These are phyloP conservation scores for Dicrostonyx torquatus DNA, from an alignment of 2,797 vertebrate genomes.

Conservation along the genomic window DNA sequence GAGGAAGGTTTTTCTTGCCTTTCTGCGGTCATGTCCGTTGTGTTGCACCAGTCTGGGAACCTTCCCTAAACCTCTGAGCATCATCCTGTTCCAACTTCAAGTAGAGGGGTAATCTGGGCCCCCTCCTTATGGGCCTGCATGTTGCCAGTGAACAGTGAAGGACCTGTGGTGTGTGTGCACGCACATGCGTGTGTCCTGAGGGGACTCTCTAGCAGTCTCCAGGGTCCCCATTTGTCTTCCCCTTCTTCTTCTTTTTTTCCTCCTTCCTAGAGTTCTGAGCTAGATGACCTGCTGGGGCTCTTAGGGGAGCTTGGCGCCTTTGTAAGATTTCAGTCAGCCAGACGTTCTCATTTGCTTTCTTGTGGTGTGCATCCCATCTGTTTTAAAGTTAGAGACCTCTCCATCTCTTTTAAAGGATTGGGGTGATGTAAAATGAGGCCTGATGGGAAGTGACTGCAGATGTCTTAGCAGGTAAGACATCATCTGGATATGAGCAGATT, in stretches of 20 bases:
- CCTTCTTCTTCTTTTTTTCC: too few relatives aligned
- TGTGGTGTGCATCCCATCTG: not conserved
- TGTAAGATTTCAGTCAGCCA: not conserved
- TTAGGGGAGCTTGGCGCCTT: not conserved
- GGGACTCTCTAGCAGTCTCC: not conserved
- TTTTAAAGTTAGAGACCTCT: not conserved
- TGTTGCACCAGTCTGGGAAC: not conserved
- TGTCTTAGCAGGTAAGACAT: not conserved
- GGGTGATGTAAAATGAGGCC: not conserved
- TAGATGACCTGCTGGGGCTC: not conserved
- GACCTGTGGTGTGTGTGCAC: too few relatives aligned
- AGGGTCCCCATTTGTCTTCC: too few relatives aligned
- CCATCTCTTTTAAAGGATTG: not conserved
- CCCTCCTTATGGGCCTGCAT: not conserved
- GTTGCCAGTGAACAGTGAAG: not conserved
- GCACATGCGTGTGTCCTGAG: fast-evolving
- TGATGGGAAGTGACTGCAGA: not conserved
- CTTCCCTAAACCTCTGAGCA: fast-evolving
- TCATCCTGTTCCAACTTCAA: not conserved
- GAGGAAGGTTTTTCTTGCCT: not conserved
- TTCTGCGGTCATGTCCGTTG: too few relatives aligned
- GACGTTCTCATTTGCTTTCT: not conserved
- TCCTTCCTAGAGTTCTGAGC: not conserved
- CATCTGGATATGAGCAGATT: not conserved
- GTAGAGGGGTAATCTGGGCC: not conserved